Conservation (phyloP, 2,888 invertebrate genomes). For the Cephus rjabovi region DNA sequence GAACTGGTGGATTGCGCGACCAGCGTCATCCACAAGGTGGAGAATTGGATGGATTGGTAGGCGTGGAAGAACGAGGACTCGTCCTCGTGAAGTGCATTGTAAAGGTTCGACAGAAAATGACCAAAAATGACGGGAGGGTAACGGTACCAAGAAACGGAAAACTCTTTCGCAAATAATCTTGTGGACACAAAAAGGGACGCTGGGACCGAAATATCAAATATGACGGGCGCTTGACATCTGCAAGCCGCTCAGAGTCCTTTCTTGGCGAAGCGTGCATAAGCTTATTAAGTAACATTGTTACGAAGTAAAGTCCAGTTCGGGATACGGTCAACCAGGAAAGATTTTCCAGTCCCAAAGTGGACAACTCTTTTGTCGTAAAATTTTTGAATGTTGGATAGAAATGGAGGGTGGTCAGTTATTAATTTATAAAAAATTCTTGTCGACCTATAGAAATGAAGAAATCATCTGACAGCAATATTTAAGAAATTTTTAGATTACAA, state of each 20-base stretch:
- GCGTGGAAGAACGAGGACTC: conserved; percentile 26
- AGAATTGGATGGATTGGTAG: conserved; percentile 1
- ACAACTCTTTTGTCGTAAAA: conserved; percentile 34
- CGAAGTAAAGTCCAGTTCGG: conserved; percentile 42
- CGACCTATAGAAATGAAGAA: neutral
- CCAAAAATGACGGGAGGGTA: conserved; percentile 42
- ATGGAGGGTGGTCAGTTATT: neutral
- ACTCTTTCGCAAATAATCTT: conserved; percentile 62
- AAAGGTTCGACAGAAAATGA: conserved; percentile 21
- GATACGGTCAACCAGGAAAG: conserved; percentile 5
- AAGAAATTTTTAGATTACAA: neutral
- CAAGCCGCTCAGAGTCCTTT: conserved; percentile 51
- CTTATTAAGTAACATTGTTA: conserved; percentile 65
- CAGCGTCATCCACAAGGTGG: neutral
- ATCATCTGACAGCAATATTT: neutral
- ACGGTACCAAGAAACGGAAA: conserved; percentile 47
- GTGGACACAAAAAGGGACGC: conserved; percentile 33
- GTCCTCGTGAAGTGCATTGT: conserved; percentile 40
- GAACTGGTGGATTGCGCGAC: conserved; percentile 1
- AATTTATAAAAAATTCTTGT: neutral
- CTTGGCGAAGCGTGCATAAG: conserved; percentile 61
- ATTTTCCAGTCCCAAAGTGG: conserved; percentile 30
- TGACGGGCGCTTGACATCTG: conserved; percentile 63
- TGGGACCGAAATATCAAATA: conserved; percentile 53
- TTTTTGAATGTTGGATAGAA: neutral